Conservation (phyloP, 2,797 vertebrate species). For the Phaenicophaeus curvirostris region DNA sequence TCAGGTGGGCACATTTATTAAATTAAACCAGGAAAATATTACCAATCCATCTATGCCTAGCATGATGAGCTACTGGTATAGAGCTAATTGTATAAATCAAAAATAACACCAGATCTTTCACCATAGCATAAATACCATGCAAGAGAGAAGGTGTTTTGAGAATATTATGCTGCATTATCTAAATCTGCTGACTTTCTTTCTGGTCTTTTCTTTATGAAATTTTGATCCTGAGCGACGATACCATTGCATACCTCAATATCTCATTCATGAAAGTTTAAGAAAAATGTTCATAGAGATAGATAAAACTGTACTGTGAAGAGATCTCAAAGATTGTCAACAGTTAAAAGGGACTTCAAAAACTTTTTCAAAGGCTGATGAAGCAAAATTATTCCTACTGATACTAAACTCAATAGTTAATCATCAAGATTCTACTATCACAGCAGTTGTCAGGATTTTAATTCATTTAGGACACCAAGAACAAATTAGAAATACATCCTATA, state of each 20-base stretch:
- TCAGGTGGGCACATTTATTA: neutral
- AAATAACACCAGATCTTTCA: neutral
- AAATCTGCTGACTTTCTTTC: neutral
- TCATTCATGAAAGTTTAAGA: neutral
- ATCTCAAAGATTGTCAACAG: neutral
- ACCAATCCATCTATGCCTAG: neutral
- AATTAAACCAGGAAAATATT: neutral
- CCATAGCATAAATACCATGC: accelerated
- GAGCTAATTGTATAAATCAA: neutral
- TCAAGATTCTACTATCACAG: neutral
- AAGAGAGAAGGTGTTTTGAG: neutral
- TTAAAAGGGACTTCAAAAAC: neutral
- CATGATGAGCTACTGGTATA: neutral
- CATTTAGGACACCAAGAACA: neutral
- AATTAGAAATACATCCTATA: neutral
- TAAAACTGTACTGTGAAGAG: neutral
- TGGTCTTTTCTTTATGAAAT: neutral
- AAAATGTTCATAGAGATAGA: neutral
- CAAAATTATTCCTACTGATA: neutral
- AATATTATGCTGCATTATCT: neutral
- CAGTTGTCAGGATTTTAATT: neutral
- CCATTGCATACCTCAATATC: neutral
- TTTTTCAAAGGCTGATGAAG: neutral
- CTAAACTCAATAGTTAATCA: neutral
- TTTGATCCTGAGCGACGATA: neutral